Conservation (phyloP, 2,113 vertebrate genomes). For the Stictonetta naevosa region DNA sequence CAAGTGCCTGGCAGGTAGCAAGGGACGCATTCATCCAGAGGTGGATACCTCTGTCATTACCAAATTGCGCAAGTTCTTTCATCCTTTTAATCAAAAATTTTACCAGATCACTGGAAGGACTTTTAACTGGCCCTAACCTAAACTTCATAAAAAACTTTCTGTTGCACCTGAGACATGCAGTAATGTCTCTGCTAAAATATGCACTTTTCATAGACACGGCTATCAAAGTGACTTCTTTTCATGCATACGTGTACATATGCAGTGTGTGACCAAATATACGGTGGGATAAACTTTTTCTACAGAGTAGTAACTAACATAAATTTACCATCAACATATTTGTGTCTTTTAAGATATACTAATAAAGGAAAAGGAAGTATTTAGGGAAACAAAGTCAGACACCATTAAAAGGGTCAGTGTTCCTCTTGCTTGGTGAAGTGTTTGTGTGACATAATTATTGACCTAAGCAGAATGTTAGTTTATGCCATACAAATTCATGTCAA, state of each 20-base stretch:
- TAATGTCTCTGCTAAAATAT: conserved; percentile 75
- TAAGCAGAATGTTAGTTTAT: conserved; percentile 65
- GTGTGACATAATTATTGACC: conserved; percentile 56
- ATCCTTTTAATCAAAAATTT: conserved; percentile 98
- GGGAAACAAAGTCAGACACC: conserved; percentile 62
- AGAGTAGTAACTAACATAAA: conserved; percentile 71
- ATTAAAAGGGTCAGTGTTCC: conserved; percentile 78
- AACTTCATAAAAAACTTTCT: conserved; percentile 71
- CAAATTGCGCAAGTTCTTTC: conserved; percentile 95
- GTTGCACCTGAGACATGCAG: conserved; percentile 73
- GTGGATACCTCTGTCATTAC: conserved; percentile 90
- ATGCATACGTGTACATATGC: conserved; percentile 76
- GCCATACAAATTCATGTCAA: conserved; percentile 55
- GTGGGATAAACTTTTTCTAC: conserved; percentile 79
- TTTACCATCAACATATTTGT: conserved; percentile 68
- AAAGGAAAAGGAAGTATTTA: conserved; percentile 61
- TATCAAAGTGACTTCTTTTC: conserved; percentile 71
- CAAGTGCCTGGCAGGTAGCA: conserved; percentile 99
- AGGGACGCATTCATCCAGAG: conserved; percentile 94
- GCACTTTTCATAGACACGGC: conserved; percentile 80
- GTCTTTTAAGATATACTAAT: conserved; percentile 71
- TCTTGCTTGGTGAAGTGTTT: conserved; percentile 59
- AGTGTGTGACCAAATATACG: conserved; percentile 88
- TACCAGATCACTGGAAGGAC: conserved; percentile 96
- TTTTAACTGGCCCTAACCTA: conserved; percentile 92